phyloP scores from a whole-genome alignment of 2,888 invertebrate genomes.

The Frankliniella intonsa region DNA sequence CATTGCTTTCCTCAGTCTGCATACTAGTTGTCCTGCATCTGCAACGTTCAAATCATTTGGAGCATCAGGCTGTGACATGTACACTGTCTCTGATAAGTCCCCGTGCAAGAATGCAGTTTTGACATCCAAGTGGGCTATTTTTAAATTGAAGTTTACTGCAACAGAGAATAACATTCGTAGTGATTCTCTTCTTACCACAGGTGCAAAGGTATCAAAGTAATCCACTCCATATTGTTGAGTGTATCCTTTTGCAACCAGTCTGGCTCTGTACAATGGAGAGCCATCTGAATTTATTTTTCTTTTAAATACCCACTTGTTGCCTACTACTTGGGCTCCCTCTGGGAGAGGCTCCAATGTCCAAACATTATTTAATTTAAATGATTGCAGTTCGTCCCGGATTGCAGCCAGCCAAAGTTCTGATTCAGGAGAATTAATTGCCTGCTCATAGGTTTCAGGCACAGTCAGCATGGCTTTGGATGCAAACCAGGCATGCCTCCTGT shows the following conservation, averaged over 20 bases:
- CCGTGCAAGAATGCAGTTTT: conserved; percentile 41
- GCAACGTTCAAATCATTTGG: conserved; percentile 30
- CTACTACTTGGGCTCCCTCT: conserved; percentile 29
- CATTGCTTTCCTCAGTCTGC: conserved; percentile 37
- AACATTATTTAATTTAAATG: conserved; percentile 32
- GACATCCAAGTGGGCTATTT: conserved; percentile 38
- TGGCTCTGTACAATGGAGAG: conserved; percentile 39
- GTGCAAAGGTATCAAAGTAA: conserved; percentile 42
- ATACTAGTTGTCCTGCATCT: conserved; percentile 34
- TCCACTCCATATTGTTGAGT: conserved; percentile 40
- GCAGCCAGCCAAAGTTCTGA: conserved; percentile 32
- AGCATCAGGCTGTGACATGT: conserved; percentile 38
- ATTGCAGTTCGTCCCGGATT: conserved; percentile 29
- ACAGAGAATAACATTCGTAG: conserved; percentile 37
- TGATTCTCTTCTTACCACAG: conserved; percentile 39
- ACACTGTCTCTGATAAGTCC: conserved; percentile 37
- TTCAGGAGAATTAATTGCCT: background rate
- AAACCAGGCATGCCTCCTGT: background rate
- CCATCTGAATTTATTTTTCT: conserved; percentile 39
- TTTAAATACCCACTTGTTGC: conserved; percentile 40
- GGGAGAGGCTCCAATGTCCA: conserved; percentile 32
- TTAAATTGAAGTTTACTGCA: conserved; percentile 34
- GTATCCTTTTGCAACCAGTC: conserved; percentile 41
- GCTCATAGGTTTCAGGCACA: background rate
- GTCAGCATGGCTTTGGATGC: background rate